phyloP scores from a whole-genome alignment of 2,888 invertebrate genomes.

The Nomada hirtipes region DNA sequence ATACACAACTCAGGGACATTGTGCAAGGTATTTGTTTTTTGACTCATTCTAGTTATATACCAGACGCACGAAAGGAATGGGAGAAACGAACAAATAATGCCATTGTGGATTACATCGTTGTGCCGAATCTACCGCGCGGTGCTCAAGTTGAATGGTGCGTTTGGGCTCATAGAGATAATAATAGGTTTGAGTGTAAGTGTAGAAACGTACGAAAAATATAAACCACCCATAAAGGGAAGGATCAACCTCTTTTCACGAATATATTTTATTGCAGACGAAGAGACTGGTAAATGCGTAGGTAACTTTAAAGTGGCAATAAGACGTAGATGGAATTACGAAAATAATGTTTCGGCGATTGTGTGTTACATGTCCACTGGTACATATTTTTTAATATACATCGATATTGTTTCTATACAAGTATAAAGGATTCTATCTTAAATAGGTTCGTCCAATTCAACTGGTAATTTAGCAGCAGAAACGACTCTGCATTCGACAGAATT shows the following conservation, averaged over 20 bases:
- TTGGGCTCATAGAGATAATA: conserved; percentile 95
- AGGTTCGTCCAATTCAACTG: conserved; percentile 83
- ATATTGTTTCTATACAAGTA: conserved; percentile 7
- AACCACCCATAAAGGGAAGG: background rate
- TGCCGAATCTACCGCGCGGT: conserved; percentile 91
- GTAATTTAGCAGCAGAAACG: conserved; percentile 80
- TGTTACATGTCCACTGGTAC: conserved; percentile 92
- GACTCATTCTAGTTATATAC: conserved; percentile 89
- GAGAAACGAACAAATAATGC: conserved; percentile 93
- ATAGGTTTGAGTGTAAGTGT: conserved; percentile 92
- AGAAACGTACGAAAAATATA: background rate
- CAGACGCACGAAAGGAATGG: conserved; percentile 92
- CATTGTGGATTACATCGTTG: conserved; percentile 94
- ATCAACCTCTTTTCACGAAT: conserved; percentile 6
- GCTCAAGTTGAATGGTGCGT: conserved; percentile 97
- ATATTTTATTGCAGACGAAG: conserved; percentile 89
- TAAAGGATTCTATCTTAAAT: conserved; percentile 47
- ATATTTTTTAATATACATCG: conserved; percentile 50
- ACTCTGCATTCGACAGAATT: conserved; percentile 82
- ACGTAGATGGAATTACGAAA: conserved; percentile 95
- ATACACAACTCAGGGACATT: conserved; percentile 92
- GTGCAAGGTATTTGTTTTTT: conserved; percentile 95
- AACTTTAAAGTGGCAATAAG: conserved; percentile 93
- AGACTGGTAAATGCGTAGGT: conserved; percentile 94
- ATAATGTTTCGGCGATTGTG: conserved; percentile 93